phyloP scores from a whole-genome alignment of 2,797 vertebrate species.

The Alectoris magna region DNA sequence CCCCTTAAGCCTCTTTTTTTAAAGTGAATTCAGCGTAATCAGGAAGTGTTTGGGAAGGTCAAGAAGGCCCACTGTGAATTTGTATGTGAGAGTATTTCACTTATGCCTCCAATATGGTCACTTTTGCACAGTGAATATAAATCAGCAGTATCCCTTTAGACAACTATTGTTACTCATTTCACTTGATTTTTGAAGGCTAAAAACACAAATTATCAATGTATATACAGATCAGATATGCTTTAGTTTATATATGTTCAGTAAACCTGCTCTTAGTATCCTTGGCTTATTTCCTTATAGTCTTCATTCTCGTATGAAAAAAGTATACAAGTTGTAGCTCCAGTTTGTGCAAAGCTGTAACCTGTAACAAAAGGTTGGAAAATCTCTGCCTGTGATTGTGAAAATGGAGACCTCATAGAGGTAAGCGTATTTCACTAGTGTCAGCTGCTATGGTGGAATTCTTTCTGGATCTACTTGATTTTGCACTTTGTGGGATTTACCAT shows the following conservation, averaged over 20 bases:
- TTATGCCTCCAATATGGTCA: neutral
- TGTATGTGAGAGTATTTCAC: neutral
- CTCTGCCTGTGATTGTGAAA: neutral
- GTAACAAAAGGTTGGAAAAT: neutral
- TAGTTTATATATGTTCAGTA: neutral
- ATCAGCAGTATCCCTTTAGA: neutral
- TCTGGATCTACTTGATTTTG: neutral
- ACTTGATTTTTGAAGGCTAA: neutral
- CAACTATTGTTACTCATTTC: accelerated
- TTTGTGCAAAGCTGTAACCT: neutral
- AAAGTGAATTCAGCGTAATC: neutral
- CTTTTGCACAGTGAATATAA: neutral
- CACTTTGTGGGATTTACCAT: neutral
- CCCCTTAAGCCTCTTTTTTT: neutral
- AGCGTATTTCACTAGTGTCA: neutral
- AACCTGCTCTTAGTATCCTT: neutral
- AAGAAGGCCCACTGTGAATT: neutral
- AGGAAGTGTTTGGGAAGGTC: neutral
- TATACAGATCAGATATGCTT: neutral
- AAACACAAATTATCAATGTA: neutral
- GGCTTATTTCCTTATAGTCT: neutral
- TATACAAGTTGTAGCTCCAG: neutral
- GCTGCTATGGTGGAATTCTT: neutral
- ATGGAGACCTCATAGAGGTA: neutral
- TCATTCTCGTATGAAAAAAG: neutral